Evolutionary conservation across 2,113 vertebrate species (phyloP).

Genomic region (Melanerpes formicivorus): DNA sequence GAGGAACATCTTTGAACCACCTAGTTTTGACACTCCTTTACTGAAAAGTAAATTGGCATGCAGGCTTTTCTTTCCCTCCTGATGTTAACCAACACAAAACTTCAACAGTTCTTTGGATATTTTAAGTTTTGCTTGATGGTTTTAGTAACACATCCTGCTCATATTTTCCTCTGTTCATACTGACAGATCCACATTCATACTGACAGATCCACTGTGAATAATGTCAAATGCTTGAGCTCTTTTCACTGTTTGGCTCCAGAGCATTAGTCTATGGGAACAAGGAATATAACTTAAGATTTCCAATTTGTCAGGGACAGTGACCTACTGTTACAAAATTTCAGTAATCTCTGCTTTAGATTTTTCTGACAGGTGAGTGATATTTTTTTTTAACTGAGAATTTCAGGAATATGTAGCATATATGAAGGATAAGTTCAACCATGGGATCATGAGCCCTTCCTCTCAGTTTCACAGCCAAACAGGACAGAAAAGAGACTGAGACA

Average conservation of each 20-base stretch:
- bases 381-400: constrained; percentile 10
- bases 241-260: too few relatives aligned
- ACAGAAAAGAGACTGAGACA: not conserved
- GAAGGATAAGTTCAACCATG: not conserved
- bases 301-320: not conserved
- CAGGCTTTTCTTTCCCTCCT: not conserved
- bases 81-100: not conserved
- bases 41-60: not conserved
- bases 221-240: not conserved
- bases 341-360: not conserved
- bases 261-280: not conserved
- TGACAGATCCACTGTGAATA: not conserved
- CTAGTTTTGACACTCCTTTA: not conserved
- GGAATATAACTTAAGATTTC: constrained; percentile 2
- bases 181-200: too few relatives aligned
- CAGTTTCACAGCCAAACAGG: not conserved
- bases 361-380: not conserved
- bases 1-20: not conserved
- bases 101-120: not conserved
- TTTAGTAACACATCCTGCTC: not conserved
- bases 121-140: not conserved
- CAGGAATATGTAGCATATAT: not conserved
- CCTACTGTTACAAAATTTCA: not conserved
- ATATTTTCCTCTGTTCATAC: too few relatives aligned
- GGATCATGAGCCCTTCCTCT: not conserved